Evolutionary conservation across 2,888 invertebrate genomes (phyloP), one percentile per base, ranked within the genome.

Genomic region (Abscondita cerata): DNA sequence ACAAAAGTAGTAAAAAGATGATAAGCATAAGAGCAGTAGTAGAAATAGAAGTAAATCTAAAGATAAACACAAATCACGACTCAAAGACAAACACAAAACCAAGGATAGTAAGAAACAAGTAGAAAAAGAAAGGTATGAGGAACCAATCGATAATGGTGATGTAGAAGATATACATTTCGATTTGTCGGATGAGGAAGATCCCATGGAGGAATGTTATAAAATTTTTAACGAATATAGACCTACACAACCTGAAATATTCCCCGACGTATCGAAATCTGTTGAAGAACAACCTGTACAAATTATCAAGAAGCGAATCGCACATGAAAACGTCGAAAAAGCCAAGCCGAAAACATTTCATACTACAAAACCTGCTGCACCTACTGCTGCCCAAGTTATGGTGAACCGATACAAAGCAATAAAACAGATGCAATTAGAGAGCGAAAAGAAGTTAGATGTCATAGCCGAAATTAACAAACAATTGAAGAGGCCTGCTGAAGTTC

Each of bases 221-320:
- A 94, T 95, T 72, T 95, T 93, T 80, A 91, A 93, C 79, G 92
- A 93, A 80, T 87, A 90, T 80, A 86, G 87, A 58, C 85, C 86
- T 15, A 72, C 76, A 48, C 61, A 65, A 33, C 64, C 64, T 0
- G 40, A 61, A 40, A 52, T 59, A 34, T 52, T 41, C 41, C 48
- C 57, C 1, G 51, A 51, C 6, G 18, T 36, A 11, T 18, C 16
- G 1, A 51, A 51, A 51, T n/a, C 13, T 3, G 51, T 12, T 3
- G 33, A 48, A 33, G 51, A 51, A n/a, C 51, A 51, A 36, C 33
- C 31, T 2, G 16, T 51, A 9, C n/a, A 9, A 1, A 6, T 51
- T 1, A 82, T 83, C 16, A 90, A 86, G 73, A 91, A 90, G 73
- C 83, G 94, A 71, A 84, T 92, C 41, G 93, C 94, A 9, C 89